Evolutionary conservation across 2,888 invertebrate species (phyloP), one percentile per base, ranked within the genome.

Genomic region (Cancer borealis): DNA sequence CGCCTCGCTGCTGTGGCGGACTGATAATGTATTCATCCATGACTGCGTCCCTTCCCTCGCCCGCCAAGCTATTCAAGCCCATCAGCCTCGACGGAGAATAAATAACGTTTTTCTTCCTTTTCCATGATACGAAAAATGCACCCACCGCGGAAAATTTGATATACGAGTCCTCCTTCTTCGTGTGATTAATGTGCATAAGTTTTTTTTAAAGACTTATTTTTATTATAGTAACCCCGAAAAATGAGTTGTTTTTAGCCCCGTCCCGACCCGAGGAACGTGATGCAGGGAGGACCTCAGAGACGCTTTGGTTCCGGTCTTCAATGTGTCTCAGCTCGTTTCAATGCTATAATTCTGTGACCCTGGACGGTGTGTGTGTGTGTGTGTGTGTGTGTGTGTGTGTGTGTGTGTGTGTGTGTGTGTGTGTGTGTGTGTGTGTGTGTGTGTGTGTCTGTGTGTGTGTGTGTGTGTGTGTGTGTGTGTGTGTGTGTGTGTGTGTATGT

Each of bases 11-110:
- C 89, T 90, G 89, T 14, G 21, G 49, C 89, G 30, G 47, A 90
- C 89, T 90, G 89, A 90, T 90, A 90, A 90, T 90, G 54, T 90
- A 90, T 90, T 90, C 54, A 90, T 90, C 54, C 89, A 90, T 90
- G 89, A 54, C 26, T 90, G 30, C 54, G 30, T 26, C 47, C 49
- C 89, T 26, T 90, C 89, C 89, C 30, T 49, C 89, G 17, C 49
- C 89, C 45, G 49, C 49, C 49, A 39, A 5, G 30, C 79, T 79
- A 79, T 79, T 79, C 79, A 30, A 12, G 30, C 79, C 30, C 79
- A 79, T 79, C 79, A 26, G 12, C 30, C 79, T 79, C 30, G 10
- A 30, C 79, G 30, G 30, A 79, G 79, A 79, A 79, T 79, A 79
- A 79, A 30, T 30, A 79, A 79, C 79, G 12, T 79, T 79, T 79